Percentiles rank a stretch among this genome's conserved stretches.
These are phyloP conservation scores for Diachrysia chrysitis DNA, from an alignment of 2,888 invertebrate genomes.

Conservation along the genomic window DNA sequence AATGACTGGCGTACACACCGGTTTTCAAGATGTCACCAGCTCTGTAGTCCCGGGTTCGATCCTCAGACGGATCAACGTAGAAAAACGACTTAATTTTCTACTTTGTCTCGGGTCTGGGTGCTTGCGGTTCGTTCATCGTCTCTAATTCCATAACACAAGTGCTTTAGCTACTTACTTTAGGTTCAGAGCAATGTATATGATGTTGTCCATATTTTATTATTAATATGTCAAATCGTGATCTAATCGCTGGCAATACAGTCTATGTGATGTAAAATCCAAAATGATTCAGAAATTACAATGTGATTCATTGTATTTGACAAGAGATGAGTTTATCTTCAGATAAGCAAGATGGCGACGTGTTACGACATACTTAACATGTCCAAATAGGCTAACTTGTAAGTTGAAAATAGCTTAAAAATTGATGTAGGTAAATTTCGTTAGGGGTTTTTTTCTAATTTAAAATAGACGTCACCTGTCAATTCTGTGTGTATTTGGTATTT, in stretches of 20 bases:
- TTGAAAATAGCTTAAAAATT: slow-evolving; percentile 9
- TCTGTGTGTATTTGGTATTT: neutral
- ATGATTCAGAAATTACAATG: slow-evolving; percentile 63
- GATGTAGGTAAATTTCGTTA: neutral
- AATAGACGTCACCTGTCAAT: neutral
- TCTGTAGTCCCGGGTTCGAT: no score
- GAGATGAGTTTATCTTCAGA: slow-evolving; percentile 47
- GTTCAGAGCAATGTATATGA: no score
- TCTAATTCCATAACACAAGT: no score
- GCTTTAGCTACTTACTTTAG: no score
- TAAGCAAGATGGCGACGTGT: slow-evolving; percentile 27
- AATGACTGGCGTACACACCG: no score
- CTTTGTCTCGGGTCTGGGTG: no score
- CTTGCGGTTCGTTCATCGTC: no score
- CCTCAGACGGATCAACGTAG: no score
- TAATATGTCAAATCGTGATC: no score
- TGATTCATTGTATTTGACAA: slow-evolving; percentile 58
- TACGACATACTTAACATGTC: slow-evolving; percentile 48
- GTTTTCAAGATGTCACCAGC: no score
- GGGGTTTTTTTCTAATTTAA: neutral
- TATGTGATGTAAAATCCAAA: slow-evolving; percentile 40
- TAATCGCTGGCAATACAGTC: slow-evolving; percentile 30
- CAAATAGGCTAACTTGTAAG: slow-evolving; percentile 40
- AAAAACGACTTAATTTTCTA: no score
- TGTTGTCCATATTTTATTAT: no score